Evolutionary conservation across 2,888 invertebrate genomes (phyloP).

Genomic region (Camponotus fellah): DNA sequence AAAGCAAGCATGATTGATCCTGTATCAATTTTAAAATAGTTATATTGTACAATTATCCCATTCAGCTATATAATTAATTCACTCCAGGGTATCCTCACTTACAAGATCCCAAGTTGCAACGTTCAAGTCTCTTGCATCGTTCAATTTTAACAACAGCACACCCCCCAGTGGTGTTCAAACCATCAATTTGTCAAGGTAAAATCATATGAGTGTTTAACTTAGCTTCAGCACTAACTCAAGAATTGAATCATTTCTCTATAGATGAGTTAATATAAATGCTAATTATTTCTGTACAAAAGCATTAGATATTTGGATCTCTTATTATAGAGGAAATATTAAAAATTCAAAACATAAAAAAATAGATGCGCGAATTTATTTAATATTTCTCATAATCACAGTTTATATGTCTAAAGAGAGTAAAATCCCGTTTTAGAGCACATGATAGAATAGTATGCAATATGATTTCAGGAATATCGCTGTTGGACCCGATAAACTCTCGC

Average conservation of each 20-base stretch:
- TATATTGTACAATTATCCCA: slow-evolving; percentile 72
- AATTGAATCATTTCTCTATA: slow-evolving; percentile 8
- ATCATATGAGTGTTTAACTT: slow-evolving; percentile 29
- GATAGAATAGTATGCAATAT: slow-evolving; percentile 64
- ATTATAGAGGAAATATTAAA: neutral
- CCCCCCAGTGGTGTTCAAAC: slow-evolving; percentile 79
- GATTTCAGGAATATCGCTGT: slow-evolving; percentile 77
- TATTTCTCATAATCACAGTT: neutral
- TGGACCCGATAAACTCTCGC: slow-evolving; percentile 73
- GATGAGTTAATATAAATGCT: neutral
- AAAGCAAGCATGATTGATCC: neutral
- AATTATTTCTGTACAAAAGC: neutral
- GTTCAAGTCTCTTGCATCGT: slow-evolving; percentile 87
- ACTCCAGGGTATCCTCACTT: slow-evolving; percentile 87
- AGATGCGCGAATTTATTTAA: slow-evolving; percentile 5
- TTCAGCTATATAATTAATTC: slow-evolving; percentile 86
- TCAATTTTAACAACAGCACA: slow-evolving; percentile 87
- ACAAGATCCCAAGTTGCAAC: slow-evolving; percentile 88
- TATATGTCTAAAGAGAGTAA: slow-evolving; percentile 21
- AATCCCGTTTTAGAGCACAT: slow-evolving; percentile 24
- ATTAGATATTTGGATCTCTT: neutral
- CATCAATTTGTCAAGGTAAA: slow-evolving; percentile 81
- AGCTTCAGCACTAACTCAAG: slow-evolving; percentile 13
- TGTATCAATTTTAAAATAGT: slow-evolving; percentile 30
- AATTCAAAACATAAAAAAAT: neutral